Percentiles rank a stretch among this genome's conserved stretches.
Evolutionary conservation across 37 sponge, comb jelly and placozoan genomes (phyloP).

Genomic region (Hexactinellida sp.): DNA sequence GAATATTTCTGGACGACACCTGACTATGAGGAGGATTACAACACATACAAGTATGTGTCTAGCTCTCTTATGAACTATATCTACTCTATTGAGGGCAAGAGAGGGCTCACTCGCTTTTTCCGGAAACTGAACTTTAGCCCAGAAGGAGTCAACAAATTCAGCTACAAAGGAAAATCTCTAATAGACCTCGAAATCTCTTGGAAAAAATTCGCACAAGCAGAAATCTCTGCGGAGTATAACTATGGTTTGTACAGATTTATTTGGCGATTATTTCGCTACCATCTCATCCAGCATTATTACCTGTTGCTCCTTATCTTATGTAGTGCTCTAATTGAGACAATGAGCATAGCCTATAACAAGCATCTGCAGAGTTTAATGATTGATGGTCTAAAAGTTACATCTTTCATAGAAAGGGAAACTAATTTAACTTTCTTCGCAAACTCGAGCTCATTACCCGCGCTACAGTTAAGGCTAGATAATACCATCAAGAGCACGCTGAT

Average conservation of each 20-base stretch:
- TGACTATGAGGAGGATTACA: constrained; percentile 4
- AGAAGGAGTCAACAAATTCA: background rate
- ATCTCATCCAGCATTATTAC: background rate
- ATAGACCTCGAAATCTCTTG: background rate
- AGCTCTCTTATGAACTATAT: constrained; percentile 22
- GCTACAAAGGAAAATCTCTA: background rate
- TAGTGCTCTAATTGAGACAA: background rate
- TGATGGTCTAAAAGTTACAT: background rate
- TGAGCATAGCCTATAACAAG: background rate
- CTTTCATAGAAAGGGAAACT: background rate
- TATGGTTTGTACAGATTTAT: background rate
- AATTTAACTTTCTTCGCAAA: background rate
- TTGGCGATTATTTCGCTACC: background rate
- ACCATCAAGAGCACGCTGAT: background rate
- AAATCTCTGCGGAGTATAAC: background rate
- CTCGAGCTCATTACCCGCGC: background rate
- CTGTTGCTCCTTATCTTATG: background rate
- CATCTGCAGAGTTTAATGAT: background rate
- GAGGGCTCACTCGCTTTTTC: background rate
- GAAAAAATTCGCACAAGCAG: constrained; percentile 9
- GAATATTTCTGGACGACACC: background rate
- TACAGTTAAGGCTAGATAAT: background rate
- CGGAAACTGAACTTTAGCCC: background rate
- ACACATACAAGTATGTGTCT: constrained; percentile 12
- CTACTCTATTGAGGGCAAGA: background rate